Base-by-base conservation (phyloP, 2,113 vertebrate species). In the Ictidomys tridecemlineatus region DNA sequence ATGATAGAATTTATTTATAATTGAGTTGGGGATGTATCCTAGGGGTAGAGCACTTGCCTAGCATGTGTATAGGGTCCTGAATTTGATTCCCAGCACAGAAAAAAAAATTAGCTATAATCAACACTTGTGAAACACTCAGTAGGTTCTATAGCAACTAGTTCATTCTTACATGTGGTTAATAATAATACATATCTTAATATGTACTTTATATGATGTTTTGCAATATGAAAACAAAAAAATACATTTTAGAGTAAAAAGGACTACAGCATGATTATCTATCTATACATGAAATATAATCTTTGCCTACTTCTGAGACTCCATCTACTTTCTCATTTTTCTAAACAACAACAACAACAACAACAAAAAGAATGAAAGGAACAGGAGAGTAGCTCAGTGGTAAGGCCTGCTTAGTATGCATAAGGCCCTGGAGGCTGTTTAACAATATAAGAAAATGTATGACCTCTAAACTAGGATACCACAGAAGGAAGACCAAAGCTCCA, bases 191-290 rank as follows among this genome's bases (percentile, higher is more conserved):
- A 78, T 93, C 84, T 77, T 72, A 91, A 79, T 51, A 18, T 45
- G 67, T 53, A 91, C 67, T 70, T 97, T 82, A 90, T 37, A 48
- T 92, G 72, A 73, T 30, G 26, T 16, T 93, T 95, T 94, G 88
- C 51, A 67, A 92, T 34, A 67, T 72, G 51, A 94, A 73, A 51
- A 56, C 37, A 82, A 83, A 90, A 94, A 86, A 94, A 72, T 79
- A 73, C 69, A 77, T 85, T 69, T 82, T 34, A 74, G 85, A 85
- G 11, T 86, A 86, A 77, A 93, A 95, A 83, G 76, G 9, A 30
- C 74, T 72, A 58, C 8, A 77, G 24, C 20, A 87, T 70, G 79
- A 72, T 86, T 77, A 94, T 65, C 78, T 82, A 93, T 70, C 78
- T 78, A 42, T 37, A 63, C 26, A 87, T 70, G 73, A 79, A 77